A percentile compares a stretch with the other conserved stretches of the same genome.
phyloP scores from a whole-genome alignment of 1,140 invertebrate genomes.

The Saccostrea echinata region DNA sequence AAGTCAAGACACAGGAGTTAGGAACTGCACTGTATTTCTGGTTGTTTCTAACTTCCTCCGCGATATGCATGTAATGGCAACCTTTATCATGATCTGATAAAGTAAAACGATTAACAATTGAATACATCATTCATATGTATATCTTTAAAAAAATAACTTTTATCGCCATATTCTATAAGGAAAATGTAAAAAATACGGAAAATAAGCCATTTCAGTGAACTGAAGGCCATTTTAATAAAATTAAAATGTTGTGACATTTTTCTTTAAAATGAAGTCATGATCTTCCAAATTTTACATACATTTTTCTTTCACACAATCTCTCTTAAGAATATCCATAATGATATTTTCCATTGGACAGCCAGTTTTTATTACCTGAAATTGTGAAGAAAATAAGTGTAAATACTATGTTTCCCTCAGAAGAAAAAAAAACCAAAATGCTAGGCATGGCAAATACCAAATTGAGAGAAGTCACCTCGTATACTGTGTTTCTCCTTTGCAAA shows the following conservation, averaged over 20 bases:
- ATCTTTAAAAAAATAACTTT: too few relatives aligned
- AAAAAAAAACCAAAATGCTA: too few relatives aligned
- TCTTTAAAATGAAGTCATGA: not conserved
- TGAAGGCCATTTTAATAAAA: too few relatives aligned
- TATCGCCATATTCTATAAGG: too few relatives aligned
- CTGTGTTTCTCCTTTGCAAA: not conserved
- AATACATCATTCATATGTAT: too few relatives aligned
- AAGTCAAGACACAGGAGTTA: not conserved
- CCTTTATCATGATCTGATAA: constrained; percentile 28
- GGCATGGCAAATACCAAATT: too few relatives aligned
- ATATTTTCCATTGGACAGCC: constrained; percentile 10
- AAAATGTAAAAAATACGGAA: too few relatives aligned
- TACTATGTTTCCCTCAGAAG: too few relatives aligned
- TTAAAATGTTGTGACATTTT: too few relatives aligned
- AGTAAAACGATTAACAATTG: not conserved
- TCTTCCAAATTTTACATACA: not conserved
- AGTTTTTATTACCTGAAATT: constrained; percentile 25
- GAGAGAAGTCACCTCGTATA: not conserved
- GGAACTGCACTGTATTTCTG: constrained; percentile 32
- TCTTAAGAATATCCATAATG: not conserved
- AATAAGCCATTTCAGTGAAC: too few relatives aligned
- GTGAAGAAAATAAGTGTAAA: not conserved
- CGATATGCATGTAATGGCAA: constrained; percentile 35
- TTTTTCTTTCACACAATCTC: constrained; percentile 40
- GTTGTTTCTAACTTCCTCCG: constrained; percentile 17